A percentile compares a stretch with the other conserved stretches of the same genome.
These are phyloP conservation scores for Sebastes umbrosus DNA, from an alignment of 2,797 vertebrate species.

Conservation along the genomic window DNA sequence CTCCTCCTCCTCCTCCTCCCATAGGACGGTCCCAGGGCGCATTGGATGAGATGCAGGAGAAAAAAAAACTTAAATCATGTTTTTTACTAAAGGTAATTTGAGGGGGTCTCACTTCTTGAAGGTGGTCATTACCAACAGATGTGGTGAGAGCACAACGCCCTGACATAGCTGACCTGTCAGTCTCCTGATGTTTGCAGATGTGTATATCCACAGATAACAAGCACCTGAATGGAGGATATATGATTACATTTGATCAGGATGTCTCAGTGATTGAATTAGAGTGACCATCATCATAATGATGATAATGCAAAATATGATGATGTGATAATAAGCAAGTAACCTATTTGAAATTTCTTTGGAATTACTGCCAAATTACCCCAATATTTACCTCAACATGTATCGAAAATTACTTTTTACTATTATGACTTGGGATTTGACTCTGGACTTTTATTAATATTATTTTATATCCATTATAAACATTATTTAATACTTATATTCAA, in stretches of 20 bases:
- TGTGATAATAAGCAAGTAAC: no score
- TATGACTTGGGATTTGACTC: no score
- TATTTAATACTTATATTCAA: no score
- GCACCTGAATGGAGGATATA: neutral
- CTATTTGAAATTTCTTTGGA: no score
- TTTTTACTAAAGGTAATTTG: constrained; percentile 53
- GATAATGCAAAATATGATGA: neutral
- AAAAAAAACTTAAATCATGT: constrained; percentile 58
- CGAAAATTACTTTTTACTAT: no score
- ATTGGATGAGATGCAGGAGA: constrained; percentile 25
- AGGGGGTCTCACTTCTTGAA: constrained; percentile 32
- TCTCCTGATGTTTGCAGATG: neutral
- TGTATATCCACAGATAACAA: neutral
- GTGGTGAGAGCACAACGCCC: neutral
- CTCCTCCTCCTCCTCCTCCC: constrained; percentile 69
- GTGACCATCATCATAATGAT: neutral
- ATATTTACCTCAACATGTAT: no score
- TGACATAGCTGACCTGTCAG: constrained; percentile 8
- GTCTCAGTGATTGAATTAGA: neutral
- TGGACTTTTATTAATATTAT: no score
- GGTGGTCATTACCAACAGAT: constrained; percentile 26
- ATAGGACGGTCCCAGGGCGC: constrained; percentile 53
- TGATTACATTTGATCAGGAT: neutral
- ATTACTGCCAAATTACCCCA: no score
- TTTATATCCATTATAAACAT: no score